These are phyloP conservation scores for Malacoraja senta DNA, from an alignment of 2,797 vertebrate species.

Conservation along the genomic window DNA sequence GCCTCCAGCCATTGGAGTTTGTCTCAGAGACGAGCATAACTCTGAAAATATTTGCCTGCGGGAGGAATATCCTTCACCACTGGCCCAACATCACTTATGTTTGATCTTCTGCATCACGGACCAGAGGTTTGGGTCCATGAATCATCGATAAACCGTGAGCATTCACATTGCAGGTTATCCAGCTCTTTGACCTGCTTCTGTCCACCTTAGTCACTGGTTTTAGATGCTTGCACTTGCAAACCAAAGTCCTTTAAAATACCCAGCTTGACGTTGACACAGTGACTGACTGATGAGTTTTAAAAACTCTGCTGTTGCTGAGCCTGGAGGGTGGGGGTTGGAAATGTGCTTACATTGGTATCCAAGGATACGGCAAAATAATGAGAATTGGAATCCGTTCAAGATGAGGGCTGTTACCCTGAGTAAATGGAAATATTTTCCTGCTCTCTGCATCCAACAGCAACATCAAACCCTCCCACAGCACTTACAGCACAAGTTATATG, in stretches of 20 bases:
- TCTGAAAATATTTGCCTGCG: constrained; percentile 33
- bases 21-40: constrained; percentile 22
- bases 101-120: constrained; percentile 14
- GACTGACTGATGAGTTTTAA: constrained; percentile 17
- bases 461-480: neutral
- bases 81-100: neutral
- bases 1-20: neutral
- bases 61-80: constrained; percentile 23
- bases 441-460: neutral
- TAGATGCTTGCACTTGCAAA: neutral
- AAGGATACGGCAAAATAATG: constrained; percentile 30
- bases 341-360: constrained; percentile 3
- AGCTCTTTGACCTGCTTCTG: neutral
- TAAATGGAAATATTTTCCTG: constrained; percentile 25
- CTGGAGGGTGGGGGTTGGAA: constrained; percentile 25
- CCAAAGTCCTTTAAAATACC: neutral
- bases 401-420: neutral
- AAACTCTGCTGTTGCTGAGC: neutral
- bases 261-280: neutral
- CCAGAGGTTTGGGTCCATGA: constrained; percentile 19
- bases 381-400: constrained; percentile 29
- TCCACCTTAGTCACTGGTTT: constrained; percentile 17
- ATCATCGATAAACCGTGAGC: constrained; percentile 21
- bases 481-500: neutral
- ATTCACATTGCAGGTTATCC: neutral